Percentiles rank a stretch among this genome's conserved stretches.
phyloP scores from a whole-genome alignment of 2,113 vertebrate species.

The Pygoscelis antarcticus region DNA sequence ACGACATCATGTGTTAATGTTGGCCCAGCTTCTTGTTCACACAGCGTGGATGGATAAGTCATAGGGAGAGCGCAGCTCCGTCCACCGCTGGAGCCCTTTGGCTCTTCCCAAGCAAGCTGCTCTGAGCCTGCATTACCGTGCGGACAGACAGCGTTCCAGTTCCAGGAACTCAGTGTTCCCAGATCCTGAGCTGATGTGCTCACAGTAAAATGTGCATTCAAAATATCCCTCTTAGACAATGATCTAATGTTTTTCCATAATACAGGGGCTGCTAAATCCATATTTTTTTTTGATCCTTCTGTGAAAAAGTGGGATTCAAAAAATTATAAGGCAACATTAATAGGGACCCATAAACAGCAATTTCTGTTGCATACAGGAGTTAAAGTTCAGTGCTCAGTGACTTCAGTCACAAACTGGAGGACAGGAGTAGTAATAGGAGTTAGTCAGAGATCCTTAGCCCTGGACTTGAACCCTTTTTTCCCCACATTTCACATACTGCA shows the following conservation, averaged over 20 bases:
- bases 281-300: not conserved
- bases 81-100: not conserved
- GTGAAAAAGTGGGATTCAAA: not conserved
- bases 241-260: constrained; percentile 36
- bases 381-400: not conserved
- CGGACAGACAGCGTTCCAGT: not conserved
- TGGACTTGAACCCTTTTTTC: not conserved
- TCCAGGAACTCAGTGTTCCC: constrained; percentile 45
- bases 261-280: not conserved
- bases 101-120: not conserved
- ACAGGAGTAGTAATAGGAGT: not conserved
- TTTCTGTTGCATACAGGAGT: not conserved
- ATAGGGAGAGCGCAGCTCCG: not conserved
- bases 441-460: not conserved
- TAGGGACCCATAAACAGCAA: not conserved
- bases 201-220: not conserved
- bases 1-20: not conserved
- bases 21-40: not conserved
- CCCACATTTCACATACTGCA: not conserved
- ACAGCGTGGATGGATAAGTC: not conserved
- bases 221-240: not conserved
- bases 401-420: not conserved
- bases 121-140: not conserved
- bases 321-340: not conserved
- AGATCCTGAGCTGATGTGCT: not conserved